Percentiles rank a stretch among this genome's conserved stretches.
These are phyloP conservation scores for Rhinolophus ferrumequinum DNA, from an alignment of 2,113 vertebrate species.

Conservation along the genomic window DNA sequence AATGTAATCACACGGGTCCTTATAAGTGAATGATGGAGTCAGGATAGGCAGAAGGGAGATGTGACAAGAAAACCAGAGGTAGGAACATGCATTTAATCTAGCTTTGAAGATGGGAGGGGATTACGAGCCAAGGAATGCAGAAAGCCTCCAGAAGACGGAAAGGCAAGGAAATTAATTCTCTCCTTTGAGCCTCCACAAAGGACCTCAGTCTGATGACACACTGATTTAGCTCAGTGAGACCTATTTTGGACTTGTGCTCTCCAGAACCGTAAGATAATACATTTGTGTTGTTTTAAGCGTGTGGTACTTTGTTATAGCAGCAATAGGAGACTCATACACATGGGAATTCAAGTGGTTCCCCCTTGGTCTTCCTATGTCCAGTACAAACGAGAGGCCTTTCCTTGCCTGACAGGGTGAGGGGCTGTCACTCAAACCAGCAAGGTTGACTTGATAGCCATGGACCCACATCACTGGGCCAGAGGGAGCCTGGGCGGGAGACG, in stretches of 20 bases:
- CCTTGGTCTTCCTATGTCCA: neutral
- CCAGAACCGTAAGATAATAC: neutral
- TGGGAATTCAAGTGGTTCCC: neutral
- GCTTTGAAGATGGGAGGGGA: neutral
- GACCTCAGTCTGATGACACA: neutral
- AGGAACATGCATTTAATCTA: neutral
- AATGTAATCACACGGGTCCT: neutral
- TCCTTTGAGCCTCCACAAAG: neutral
- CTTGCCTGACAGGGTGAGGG: neutral
- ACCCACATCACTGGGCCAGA: neutral
- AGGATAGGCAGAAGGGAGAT: neutral
- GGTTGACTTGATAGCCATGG: neutral
- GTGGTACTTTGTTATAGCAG: neutral
- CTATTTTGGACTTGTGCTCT: neutral
- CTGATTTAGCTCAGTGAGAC: neutral
- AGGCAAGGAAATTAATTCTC: neutral
- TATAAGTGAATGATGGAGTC: neutral
- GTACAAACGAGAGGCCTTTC: neutral
- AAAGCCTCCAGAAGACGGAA: neutral
- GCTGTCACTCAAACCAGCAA: neutral
- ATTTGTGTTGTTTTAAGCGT: neutral
- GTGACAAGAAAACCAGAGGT: rapidly evolving
- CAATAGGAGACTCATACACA: neutral
- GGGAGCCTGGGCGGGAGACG: rapidly evolving
- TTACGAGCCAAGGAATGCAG: neutral